Percentiles rank a stretch among this genome's conserved stretches.
Evolutionary conservation across 2,888 invertebrate genomes (phyloP).

Genomic region (Plutella xylostella): DNA sequence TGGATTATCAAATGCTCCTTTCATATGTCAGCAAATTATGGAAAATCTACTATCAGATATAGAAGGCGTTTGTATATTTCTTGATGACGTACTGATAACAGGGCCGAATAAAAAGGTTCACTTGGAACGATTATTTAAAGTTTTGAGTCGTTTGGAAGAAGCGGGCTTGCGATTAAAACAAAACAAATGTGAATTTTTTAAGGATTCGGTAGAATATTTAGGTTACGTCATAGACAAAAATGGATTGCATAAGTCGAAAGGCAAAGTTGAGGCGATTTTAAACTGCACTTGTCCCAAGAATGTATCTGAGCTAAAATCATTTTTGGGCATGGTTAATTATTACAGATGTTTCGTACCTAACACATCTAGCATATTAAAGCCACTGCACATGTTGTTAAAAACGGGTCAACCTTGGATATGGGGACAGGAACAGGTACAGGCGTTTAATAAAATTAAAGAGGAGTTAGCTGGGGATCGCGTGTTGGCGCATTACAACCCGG

Average conservation of each 20-base stretch:
- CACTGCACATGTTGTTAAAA: slow-evolving; percentile 9
- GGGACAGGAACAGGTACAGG: slow-evolving; percentile 2
- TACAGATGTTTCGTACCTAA: too few relatives aligned
- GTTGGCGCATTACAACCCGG: neutral
- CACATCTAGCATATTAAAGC: slow-evolving; percentile 7
- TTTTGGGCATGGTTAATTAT: too few relatives aligned
- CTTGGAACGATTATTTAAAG: slow-evolving; percentile 1
- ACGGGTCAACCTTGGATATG: slow-evolving; percentile 10
- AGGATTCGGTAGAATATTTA: too few relatives aligned
- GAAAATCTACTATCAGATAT: slow-evolving; percentile 12
- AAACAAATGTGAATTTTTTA: slow-evolving; percentile 9
- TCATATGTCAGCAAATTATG: slow-evolving; percentile 26
- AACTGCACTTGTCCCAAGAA: slow-evolving; percentile 7
- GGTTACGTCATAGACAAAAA: slow-evolving; percentile 9
- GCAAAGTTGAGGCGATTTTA: slow-evolving; percentile 11
- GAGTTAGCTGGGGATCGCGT: neutral
- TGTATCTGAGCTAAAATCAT: too few relatives aligned
- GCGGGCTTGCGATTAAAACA: slow-evolving; percentile 9
- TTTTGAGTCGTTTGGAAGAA: slow-evolving; percentile 5
- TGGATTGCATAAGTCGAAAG: slow-evolving; percentile 10
- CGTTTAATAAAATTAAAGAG: slow-evolving; percentile 7
- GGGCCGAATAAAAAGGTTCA: slow-evolving; percentile 1
- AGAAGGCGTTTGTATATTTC: slow-evolving; percentile 8
- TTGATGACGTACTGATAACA: slow-evolving; percentile 12
- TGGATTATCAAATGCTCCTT: slow-evolving; percentile 23